Evolutionary conservation across 1,140 invertebrate species (phyloP).

Genomic region (Drosophila subobscura): DNA sequence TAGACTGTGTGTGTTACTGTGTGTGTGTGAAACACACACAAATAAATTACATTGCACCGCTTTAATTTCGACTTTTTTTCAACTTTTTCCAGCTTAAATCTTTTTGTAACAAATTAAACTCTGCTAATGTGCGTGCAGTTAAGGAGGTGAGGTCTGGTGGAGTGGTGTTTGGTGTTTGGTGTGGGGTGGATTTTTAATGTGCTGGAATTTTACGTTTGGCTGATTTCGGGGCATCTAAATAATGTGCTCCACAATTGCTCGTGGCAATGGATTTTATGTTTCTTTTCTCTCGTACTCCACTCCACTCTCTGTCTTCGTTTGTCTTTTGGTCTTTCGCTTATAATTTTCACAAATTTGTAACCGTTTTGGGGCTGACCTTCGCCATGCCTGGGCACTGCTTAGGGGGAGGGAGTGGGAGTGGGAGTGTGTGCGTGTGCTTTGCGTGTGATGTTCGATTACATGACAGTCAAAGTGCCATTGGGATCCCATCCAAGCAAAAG

Average conservation of each 20-base stretch:
- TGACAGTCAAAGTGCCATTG: conserved; percentile 27
- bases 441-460: conserved; percentile 9
- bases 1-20: conserved; percentile 49
- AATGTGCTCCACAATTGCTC: conserved; percentile 57
- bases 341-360: conserved; percentile 53
- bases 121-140: conserved; percentile 71
- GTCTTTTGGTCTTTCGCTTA: conserved; percentile 16
- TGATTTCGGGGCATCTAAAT: conserved; percentile 64
- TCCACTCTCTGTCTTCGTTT: not conserved
- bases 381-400: too few relatives aligned
- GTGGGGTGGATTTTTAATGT: conserved; percentile 47
- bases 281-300: conserved; percentile 31
- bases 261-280: conserved; percentile 73
- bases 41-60: conserved; percentile 67
- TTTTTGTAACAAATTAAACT: conserved; percentile 53
- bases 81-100: conserved; percentile 1
- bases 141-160: not conserved
- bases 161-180: too few relatives aligned
- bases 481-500: conserved; percentile 22
- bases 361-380: conserved; percentile 35
- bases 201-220: conserved; percentile 38
- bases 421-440: conserved; percentile 6
- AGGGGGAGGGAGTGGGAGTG: conserved; percentile 10
- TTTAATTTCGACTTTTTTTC: conserved; percentile 46
- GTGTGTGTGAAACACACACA: conserved; percentile 55